These are phyloP conservation scores for Phyto melanocephala DNA, from an alignment of 2,888 invertebrate species.

Conservation along the genomic window DNA sequence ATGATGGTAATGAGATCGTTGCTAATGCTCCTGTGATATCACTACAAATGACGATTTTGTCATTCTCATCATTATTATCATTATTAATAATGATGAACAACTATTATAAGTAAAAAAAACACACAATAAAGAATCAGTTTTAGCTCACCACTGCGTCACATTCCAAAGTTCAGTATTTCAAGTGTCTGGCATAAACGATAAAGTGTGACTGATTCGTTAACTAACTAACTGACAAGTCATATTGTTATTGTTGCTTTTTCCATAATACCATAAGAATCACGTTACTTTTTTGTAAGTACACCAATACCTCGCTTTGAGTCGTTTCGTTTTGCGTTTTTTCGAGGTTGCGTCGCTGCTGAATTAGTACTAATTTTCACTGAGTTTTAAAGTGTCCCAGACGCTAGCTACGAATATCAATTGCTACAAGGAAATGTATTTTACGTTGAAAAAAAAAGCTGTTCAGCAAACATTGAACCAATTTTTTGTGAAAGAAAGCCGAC, in stretches of 20 bases:
- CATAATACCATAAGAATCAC: not conserved
- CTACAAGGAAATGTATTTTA: too few species aligned
- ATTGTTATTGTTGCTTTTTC: not conserved
- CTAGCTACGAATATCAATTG: too few species aligned
- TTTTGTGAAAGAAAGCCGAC: too few species aligned
- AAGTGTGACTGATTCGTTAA: not conserved
- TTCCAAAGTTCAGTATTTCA: constrained; percentile 50
- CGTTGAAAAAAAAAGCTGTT: too few species aligned
- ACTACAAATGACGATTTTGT: too few species aligned
- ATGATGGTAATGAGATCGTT: not conserved
- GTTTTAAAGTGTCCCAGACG: too few species aligned
- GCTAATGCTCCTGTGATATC: too few species aligned
- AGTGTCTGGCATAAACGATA: constrained; percentile 18
- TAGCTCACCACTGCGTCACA: constrained; percentile 44
- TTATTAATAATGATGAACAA: not conserved
- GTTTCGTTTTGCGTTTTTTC: too few species aligned
- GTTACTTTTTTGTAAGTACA: not conserved
- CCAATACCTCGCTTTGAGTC: too few species aligned
- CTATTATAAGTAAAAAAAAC: not conserved
- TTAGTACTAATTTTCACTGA: too few species aligned
- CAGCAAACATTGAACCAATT: too few species aligned
- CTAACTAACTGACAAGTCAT: not conserved
- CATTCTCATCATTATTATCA: constrained; percentile 6
- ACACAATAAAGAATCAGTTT: not conserved
- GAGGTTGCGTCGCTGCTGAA: too few species aligned